Base-by-base conservation (phyloP, 2,797 vertebrate genomes). In the Aldrovandia affinis region DNA sequence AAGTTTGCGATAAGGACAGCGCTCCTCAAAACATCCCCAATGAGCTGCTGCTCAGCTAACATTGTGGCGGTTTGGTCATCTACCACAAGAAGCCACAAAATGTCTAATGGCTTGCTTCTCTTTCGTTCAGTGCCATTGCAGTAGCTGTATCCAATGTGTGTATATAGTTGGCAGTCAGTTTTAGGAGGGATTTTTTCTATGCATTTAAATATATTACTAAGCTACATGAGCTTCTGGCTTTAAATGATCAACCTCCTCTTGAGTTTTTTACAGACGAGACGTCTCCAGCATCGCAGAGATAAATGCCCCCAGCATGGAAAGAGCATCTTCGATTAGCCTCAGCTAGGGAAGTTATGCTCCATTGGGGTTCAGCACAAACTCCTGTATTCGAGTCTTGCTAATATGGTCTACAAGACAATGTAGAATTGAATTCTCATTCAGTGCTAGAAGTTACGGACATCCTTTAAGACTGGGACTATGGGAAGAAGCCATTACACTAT, bases 391-490 rank as follows among this genome's bases (percentile, higher is more conserved):
- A 63, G 25, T n/a, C n/a, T 14, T 12, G 4, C n/a, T 12, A 63
- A 63, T 25, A 9, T 63, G 61, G 57, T 61, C 22, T 10, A 63
- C 28, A 63, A 2, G 57, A 61, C 57, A 68, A 68, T 2, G n/a
- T 28, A 68, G 15, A 70, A 70, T 63, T 63, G 15, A 70, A 70
- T 63, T 63, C 65, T 36, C 33, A 70, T 70, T 70, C 33, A 70
- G 14, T 30, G 33, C 5, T 30, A 39, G 12, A 70, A 39, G 1
- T 70, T 30, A 70, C 36, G 28, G 61, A 30, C 18, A 8, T 30
- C 3, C 33, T 70, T 39, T 39, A 15, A 36, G 15, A 15, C 20
- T 70, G 25, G 33, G 20, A 70, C 33, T 39, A 70, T 30, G 14
- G 65, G 30, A 70, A 39, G 65, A 39, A 39, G 30, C 36, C 12